A percentile compares a stretch with the other conserved stretches of the same genome.
Conservation (phyloP, 2,888 invertebrate species). For the Heteromurus nitidus region DNA sequence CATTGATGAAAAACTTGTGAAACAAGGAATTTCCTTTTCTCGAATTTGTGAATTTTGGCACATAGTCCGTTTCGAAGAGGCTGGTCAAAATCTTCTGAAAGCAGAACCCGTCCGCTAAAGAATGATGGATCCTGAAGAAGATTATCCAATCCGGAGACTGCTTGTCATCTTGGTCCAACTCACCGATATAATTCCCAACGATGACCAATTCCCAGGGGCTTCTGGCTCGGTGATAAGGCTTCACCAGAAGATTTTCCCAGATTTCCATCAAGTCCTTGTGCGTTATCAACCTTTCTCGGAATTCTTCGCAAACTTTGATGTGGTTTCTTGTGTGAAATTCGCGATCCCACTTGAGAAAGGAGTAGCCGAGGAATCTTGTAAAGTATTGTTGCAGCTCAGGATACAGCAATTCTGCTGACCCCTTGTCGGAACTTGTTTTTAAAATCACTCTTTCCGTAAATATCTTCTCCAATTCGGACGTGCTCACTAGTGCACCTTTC, state of each 20-base stretch:
- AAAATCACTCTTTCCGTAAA: slow-evolving; percentile 17
- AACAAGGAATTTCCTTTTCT: no score
- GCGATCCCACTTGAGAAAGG: slow-evolving; percentile 51
- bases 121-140: slow-evolving; percentile 39
- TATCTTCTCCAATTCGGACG: slow-evolving; percentile 1
- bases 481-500: slow-evolving; percentile 17
- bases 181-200: slow-evolving; percentile 20
- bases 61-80: slow-evolving; percentile 15
- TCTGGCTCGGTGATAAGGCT: slow-evolving; percentile 7
- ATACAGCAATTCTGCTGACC: background rate
- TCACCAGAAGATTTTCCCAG: slow-evolving; percentile 31
- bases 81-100: slow-evolving; percentile 20
- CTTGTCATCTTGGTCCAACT: background rate
- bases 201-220: slow-evolving; percentile 41
- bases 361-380: slow-evolving; percentile 38
- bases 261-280: background rate
- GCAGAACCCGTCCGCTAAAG: slow-evolving; percentile 38
- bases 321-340: slow-evolving; percentile 47
- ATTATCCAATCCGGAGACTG: slow-evolving; percentile 27
- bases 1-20: no score
- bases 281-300: slow-evolving; percentile 3
- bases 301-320: background rate
- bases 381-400: slow-evolving; percentile 46
- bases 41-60: slow-evolving; percentile 37
- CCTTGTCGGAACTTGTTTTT: background rate